Percentiles rank a stretch among this genome's conserved stretches.
These are phyloP conservation scores for Budorcas taxicolor DNA, from an alignment of 2,113 vertebrate genomes.

Conservation along the genomic window DNA sequence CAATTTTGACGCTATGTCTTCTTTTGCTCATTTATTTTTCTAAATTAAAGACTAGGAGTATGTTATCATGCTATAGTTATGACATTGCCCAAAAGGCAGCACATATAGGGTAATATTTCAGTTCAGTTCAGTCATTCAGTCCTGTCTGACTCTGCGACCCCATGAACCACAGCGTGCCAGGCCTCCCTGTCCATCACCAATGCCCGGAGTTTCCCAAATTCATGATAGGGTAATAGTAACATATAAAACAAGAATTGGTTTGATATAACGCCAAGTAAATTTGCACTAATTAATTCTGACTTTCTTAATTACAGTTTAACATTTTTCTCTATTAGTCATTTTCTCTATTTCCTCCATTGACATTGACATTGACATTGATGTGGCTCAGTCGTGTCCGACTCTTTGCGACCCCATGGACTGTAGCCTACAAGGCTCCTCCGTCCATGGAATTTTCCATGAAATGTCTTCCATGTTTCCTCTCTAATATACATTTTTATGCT, in stretches of 20 bases:
- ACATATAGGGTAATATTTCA: neutral
- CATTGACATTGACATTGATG: no score
- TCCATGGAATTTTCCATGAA: no score
- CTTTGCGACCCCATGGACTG: no score
- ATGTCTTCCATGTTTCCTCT: neutral
- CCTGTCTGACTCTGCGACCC: neutral
- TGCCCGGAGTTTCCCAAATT: rapidly evolving
- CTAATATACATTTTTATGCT: neutral
- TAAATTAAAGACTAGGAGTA: neutral
- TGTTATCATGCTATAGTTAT: neutral
- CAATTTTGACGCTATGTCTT: neutral
- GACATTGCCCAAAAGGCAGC: neutral
- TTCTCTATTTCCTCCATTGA: neutral
- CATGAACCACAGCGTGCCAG: rapidly evolving
- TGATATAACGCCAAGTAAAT: neutral
- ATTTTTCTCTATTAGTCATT: neutral
- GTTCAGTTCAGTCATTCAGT: neutral
- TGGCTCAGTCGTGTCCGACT: no score
- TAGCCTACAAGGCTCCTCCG: no score
- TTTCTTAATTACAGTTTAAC: neutral
- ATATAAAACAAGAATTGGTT: neutral
- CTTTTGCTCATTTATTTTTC: neutral
- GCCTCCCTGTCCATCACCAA: neutral
- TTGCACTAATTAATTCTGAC: neutral
- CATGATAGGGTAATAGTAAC: neutral